Evolutionary conservation across 2,113 vertebrate species (phyloP).

Genomic region (Rhinopithecus roxellana): DNA sequence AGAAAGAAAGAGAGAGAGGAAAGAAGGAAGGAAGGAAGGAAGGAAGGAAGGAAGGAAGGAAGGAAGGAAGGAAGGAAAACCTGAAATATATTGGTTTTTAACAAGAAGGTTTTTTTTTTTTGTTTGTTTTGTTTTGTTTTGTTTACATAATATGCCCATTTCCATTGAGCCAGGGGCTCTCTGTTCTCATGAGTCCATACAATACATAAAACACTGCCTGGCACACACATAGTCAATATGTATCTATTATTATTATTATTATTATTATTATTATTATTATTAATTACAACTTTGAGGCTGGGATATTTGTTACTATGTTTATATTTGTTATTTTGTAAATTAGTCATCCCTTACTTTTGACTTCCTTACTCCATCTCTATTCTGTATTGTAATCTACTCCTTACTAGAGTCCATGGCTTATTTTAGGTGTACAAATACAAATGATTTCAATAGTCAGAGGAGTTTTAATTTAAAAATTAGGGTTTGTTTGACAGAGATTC

Average conservation of each 20-base stretch:
- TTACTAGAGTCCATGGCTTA: rapidly evolving
- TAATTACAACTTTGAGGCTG: background rate
- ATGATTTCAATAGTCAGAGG: background rate
- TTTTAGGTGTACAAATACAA: background rate
- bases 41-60: background rate
- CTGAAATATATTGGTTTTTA: background rate
- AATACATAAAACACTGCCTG: background rate
- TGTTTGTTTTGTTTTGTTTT: background rate
- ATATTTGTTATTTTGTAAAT: background rate
- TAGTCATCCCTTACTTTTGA: background rate
- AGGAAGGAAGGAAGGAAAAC: background rate
- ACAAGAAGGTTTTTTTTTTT: background rate
- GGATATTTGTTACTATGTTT: background rate
- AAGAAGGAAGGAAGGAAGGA: background rate
- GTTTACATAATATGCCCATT: background rate
- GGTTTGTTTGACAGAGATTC: background rate
- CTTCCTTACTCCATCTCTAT: background rate
- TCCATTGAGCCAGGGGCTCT: background rate
- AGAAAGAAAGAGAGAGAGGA: background rate
- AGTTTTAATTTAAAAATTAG: background rate
- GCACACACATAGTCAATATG: background rate
- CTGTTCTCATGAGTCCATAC: background rate
- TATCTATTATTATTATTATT: background rate
- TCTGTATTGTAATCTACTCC: background rate
- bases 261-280: background rate